These are phyloP conservation scores for Drosophila mimica DNA, from an alignment of 2,888 invertebrate genomes.

Conservation along the genomic window DNA sequence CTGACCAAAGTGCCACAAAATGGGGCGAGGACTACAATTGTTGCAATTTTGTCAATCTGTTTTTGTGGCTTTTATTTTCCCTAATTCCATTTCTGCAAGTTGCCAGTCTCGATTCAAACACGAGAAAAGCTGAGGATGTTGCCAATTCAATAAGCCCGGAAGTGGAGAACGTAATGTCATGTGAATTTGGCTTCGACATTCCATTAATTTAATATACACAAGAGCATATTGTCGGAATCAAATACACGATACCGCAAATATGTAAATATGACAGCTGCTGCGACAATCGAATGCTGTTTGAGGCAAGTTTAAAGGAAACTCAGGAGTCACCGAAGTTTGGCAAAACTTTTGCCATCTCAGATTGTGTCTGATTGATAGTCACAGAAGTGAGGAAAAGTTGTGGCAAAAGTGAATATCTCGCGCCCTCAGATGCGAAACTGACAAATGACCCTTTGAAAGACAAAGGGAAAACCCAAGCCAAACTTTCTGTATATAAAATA, in stretches of 20 bases:
- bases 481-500: slow-evolving; percentile 10
- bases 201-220: slow-evolving; percentile 32
- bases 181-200: slow-evolving; percentile 20
- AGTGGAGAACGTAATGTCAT: slow-evolving; percentile 2
- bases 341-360: slow-evolving; percentile 46
- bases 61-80: background rate
- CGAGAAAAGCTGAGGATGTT: background rate
- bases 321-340: background rate
- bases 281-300: slow-evolving; percentile 15
- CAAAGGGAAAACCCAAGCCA: slow-evolving; percentile 24
- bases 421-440: slow-evolving; percentile 27
- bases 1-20: background rate
- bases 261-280: slow-evolving; percentile 55
- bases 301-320: slow-evolving; percentile 32
- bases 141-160: slow-evolving; percentile 27
- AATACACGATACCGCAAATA: slow-evolving; percentile 24
- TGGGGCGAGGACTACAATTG: background rate
- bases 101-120: background rate
- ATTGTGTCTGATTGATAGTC: slow-evolving; percentile 59
- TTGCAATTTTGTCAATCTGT: background rate
- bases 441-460: slow-evolving; percentile 41
- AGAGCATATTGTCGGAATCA: slow-evolving; percentile 23
- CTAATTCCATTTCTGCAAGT: background rate
- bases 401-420: slow-evolving; percentile 37
- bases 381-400: slow-evolving; percentile 26